Evolutionary conservation across 2,797 vertebrate species (phyloP).

Genomic region (Rhinella marina): DNA sequence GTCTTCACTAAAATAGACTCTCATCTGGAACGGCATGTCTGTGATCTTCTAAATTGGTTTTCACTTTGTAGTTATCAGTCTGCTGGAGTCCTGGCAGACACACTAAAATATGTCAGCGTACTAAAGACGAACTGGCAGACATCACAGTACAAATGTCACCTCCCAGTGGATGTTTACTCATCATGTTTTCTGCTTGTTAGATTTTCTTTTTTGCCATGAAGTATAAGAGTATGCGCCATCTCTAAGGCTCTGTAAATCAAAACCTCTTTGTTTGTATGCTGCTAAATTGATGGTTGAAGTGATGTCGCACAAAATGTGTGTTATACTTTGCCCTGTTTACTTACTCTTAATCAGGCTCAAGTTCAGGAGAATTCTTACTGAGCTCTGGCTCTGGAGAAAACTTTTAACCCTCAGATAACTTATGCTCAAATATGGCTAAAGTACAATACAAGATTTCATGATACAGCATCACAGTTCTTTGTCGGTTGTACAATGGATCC

Average conservation of each 20-base stretch:
- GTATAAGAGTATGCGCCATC: not conserved
- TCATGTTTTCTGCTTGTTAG: slow-evolving; percentile 17
- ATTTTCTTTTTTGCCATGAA: slow-evolving; percentile 1
- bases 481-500: too few relatives aligned
- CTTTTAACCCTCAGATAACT: not conserved
- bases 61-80: slow-evolving; percentile 43
- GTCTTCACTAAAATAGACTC: slow-evolving; percentile 25
- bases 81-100: slow-evolving; percentile 28
- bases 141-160: slow-evolving; percentile 26
- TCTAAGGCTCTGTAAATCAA: slow-evolving; percentile 19
- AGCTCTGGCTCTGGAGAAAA: not conserved
- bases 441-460: not conserved
- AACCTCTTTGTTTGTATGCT: not conserved
- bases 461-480: too few relatives aligned
- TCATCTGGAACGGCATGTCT: slow-evolving; percentile 30
- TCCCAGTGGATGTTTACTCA: slow-evolving; percentile 7
- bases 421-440: not conserved
- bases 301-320: slow-evolving; percentile 4
- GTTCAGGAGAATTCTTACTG: not conserved
- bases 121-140: slow-evolving; percentile 28
- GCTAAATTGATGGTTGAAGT: not conserved
- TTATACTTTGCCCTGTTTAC: not conserved
- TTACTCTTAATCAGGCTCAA: not conserved
- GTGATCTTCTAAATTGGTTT: slow-evolving; percentile 47
- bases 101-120: slow-evolving; percentile 33